These are phyloP conservation scores for Copidosoma floridanum DNA, from an alignment of 1,140 invertebrate genomes.

Conservation along the genomic window DNA sequence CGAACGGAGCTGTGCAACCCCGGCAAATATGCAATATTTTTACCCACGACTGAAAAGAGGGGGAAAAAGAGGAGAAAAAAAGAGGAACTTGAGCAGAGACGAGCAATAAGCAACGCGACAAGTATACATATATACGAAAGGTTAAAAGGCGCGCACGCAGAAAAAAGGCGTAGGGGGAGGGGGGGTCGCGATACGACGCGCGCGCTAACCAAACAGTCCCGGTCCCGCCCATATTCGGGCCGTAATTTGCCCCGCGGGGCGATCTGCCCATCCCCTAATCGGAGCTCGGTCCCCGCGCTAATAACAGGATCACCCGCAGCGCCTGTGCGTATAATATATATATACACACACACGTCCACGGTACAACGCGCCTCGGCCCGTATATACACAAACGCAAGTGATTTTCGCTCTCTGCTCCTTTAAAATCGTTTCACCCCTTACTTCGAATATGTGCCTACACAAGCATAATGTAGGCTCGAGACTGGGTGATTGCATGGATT, in stretches of 20 bases:
- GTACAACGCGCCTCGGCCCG: too few species aligned
- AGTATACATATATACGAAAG: too few species aligned
- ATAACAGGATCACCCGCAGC: constrained; percentile 22
- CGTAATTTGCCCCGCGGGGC: constrained; percentile 17
- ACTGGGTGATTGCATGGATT: constrained; percentile 4
- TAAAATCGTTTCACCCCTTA: too few species aligned
- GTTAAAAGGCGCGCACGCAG: constrained; percentile 10
- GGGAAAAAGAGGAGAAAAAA: not conserved
- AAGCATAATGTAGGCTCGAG: not conserved
- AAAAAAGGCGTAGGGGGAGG: too few species aligned
- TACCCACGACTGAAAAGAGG: not conserved
- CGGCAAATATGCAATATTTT: not conserved
- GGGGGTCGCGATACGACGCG: constrained; percentile 14
- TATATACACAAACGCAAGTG: too few species aligned
- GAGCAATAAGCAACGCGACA: too few species aligned
- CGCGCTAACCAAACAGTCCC: constrained; percentile 16
- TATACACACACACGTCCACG: too few species aligned
- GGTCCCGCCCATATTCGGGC: constrained; percentile 5
- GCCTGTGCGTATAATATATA: not conserved
- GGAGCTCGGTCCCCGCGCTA: constrained; percentile 2
- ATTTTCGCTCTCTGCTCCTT: not conserved
- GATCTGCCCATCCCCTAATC: not conserved
- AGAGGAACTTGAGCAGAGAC: not conserved
- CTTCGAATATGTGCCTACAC: too few species aligned
- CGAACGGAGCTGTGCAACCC: not conserved